A percentile compares a stretch with the other conserved stretches of the same genome.
Conservation (phyloP, 2,113 vertebrate species). For the Gymnocephalus cernua region DNA sequence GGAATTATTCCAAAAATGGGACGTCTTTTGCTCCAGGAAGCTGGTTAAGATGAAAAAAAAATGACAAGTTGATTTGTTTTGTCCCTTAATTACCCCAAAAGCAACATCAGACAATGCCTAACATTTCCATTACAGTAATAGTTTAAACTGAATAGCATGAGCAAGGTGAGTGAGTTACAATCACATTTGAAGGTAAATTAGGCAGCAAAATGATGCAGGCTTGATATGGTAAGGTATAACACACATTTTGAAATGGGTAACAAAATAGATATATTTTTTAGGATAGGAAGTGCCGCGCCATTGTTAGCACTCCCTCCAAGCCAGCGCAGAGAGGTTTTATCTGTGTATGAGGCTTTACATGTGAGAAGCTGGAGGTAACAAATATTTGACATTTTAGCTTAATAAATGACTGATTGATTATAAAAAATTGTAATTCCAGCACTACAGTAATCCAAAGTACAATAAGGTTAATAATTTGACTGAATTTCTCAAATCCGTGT, state of each 20-base stretch:
- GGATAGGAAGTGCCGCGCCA: too few relatives aligned
- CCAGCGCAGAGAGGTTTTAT: too few relatives aligned
- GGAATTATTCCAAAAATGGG: background rate
- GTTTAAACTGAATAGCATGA: background rate
- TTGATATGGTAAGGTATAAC: too few relatives aligned
- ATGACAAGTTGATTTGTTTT: background rate
- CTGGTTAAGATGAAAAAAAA: slow-evolving; percentile 4
- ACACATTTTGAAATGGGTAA: too few relatives aligned
- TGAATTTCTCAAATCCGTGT: background rate
- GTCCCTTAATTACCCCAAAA: background rate
- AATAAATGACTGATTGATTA: too few relatives aligned
- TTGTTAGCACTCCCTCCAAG: too few relatives aligned
- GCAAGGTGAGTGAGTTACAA: background rate
- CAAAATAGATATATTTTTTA: too few relatives aligned
- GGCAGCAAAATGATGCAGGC: background rate
- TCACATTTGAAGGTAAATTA: background rate
- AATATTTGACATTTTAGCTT: too few relatives aligned
- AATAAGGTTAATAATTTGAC: background rate
- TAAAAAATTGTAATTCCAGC: background rate
- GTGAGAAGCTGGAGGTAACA: too few relatives aligned
- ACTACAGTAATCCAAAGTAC: background rate
- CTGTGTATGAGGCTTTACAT: too few relatives aligned
- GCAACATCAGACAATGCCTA: background rate
- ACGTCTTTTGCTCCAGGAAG: background rate
- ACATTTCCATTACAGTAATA: background rate